Conservation (phyloP, 2,888 invertebrate species). For the Tetranychus piercei region DNA sequence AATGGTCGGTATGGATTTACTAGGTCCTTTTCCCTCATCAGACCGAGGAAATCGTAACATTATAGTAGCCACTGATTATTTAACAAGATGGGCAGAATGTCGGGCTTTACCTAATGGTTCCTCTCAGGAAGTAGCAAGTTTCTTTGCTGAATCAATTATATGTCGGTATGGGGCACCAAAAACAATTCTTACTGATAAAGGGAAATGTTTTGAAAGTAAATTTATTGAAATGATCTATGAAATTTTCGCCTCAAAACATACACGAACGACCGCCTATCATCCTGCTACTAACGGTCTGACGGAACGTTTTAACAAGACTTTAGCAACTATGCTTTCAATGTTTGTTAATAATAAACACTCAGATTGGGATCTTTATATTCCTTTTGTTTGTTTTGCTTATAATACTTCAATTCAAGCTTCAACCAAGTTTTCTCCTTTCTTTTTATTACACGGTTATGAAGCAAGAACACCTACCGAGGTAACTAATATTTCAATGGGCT, state of each 20-base stretch:
- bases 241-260: slow-evolving; percentile 12
- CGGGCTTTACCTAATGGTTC: slow-evolving; percentile 21
- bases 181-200: not conserved
- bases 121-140: slow-evolving; percentile 21
- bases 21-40: slow-evolving; percentile 22
- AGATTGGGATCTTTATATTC: slow-evolving; percentile 25
- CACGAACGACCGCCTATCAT: slow-evolving; percentile 24
- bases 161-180: slow-evolving; percentile 22
- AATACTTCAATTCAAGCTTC: not conserved
- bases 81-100: slow-evolving; percentile 23
- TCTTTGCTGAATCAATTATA: slow-evolving; percentile 24
- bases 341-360: slow-evolving; percentile 23
- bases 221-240: slow-evolving; percentile 6
- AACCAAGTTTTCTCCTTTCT: slow-evolving; percentile 6
- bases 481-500: not conserved
- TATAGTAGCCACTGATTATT: slow-evolving; percentile 24
- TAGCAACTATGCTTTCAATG: slow-evolving; percentile 24
- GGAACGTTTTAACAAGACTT: slow-evolving; percentile 26
- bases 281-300: slow-evolving; percentile 25
- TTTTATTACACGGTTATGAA: slow-evolving; percentile 4
- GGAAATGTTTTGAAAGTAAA: not conserved
- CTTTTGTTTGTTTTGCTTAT: slow-evolving; percentile 18
- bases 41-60: slow-evolving; percentile 22
- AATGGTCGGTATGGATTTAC: slow-evolving; percentile 14
- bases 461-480: slow-evolving; percentile 17